phyloP scores from a whole-genome alignment of 2,888 invertebrate species.

The Deilephila elpenor region DNA sequence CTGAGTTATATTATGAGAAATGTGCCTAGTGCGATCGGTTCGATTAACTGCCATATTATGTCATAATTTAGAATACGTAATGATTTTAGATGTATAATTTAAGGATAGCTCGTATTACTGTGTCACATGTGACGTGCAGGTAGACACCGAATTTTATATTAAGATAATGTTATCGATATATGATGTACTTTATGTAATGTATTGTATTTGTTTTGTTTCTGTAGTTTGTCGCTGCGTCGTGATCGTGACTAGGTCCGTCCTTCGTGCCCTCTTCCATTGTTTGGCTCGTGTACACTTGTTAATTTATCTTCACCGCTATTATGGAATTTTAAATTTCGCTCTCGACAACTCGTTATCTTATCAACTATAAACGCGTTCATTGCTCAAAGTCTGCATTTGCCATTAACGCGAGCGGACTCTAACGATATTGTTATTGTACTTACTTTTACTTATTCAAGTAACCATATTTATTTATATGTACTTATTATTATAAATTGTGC shows the following conservation, averaged over 20 bases:
- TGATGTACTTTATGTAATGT: conserved; percentile 59
- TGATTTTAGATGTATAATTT: conserved; percentile 75
- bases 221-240: conserved; percentile 21
- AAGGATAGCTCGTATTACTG: conserved; percentile 72
- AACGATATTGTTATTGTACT: conserved; percentile 69
- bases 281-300: conserved; percentile 73
- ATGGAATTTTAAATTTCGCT: conserved; percentile 63
- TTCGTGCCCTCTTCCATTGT: conserved; percentile 62
- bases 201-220: conserved; percentile 59
- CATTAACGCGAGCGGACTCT: conserved; percentile 65
- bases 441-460: conserved; percentile 69
- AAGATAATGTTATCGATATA: conserved; percentile 65
- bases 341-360: conserved; percentile 47
- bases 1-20: conserved; percentile 60
- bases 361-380: conserved; percentile 65
- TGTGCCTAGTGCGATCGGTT: conserved; percentile 80
- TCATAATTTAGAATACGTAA: conserved; percentile 81
- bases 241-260: conserved; percentile 46
- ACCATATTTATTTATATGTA: conserved; percentile 80
- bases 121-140: conserved; percentile 75
- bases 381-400: conserved; percentile 77
- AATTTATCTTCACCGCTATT: conserved; percentile 70
- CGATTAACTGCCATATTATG: conserved; percentile 84
- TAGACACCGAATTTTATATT: conserved; percentile 77
- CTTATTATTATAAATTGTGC: conserved; percentile 80